Conservation (phyloP, 37 sponge, comb jelly and placozoan species). For the Haliclona indistincta region DNA sequence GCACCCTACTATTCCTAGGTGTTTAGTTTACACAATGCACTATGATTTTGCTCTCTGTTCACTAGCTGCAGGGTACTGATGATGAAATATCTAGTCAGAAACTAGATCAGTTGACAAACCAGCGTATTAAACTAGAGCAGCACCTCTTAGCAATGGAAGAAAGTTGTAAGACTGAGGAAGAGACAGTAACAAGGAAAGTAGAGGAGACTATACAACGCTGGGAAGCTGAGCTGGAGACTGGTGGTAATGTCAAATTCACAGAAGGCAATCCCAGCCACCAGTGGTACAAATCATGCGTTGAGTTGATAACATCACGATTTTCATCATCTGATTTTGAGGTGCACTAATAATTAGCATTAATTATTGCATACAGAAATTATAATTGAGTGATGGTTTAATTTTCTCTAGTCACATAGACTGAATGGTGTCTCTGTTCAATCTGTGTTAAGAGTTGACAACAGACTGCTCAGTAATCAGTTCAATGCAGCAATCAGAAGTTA, state of each 20-base stretch:
- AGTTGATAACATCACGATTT: slow-evolving; percentile 63
- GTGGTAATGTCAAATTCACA: slow-evolving; percentile 68
- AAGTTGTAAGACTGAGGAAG: background rate
- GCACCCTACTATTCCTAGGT: too few relatives aligned
- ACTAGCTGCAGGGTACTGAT: too few relatives aligned
- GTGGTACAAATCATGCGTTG: slow-evolving; percentile 70
- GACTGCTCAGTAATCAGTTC: slow-evolving; percentile 38
- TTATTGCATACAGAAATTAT: background rate
- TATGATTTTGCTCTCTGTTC: too few relatives aligned
- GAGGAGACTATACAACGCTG: slow-evolving; percentile 12
- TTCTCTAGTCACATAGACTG: slow-evolving; percentile 19
- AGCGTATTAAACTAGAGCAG: background rate
- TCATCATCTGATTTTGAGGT: slow-evolving; percentile 35
- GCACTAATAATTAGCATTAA: slow-evolving; percentile 1
- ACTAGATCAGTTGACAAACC: too few relatives aligned
- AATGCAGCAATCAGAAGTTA: slow-evolving; percentile 23
- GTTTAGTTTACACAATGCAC: too few relatives aligned
- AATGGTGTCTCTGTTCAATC: slow-evolving; percentile 52
- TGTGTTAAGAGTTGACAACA: slow-evolving; percentile 62
- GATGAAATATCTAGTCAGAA: too few relatives aligned
- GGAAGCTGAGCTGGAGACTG: slow-evolving; percentile 69
- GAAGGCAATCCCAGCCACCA: slow-evolving; percentile 35
- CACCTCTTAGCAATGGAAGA: background rate
- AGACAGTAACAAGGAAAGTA: background rate
- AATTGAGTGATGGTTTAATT: background rate